Evolutionary conservation across 2,113 vertebrate genomes (phyloP).

Genomic region (Sphaerodactylus townsendi): DNA sequence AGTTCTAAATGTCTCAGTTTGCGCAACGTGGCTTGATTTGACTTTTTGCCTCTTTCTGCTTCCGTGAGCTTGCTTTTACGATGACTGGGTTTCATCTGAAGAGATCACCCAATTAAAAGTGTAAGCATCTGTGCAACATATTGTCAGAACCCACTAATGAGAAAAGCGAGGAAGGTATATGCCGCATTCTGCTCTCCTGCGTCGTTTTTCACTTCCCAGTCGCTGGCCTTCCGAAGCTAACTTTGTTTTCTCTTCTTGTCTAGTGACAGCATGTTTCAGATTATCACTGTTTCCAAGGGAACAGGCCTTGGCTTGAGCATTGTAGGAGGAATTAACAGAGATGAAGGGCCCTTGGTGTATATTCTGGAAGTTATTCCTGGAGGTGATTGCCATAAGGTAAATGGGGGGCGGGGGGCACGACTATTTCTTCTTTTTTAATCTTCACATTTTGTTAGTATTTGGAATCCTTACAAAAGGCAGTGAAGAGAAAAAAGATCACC

Average conservation of each 20-base stretch:
- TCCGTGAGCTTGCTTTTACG: not conserved
- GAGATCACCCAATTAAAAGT: not conserved
- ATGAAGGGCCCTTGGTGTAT: constrained; percentile 91
- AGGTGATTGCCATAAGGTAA: constrained; percentile 93
- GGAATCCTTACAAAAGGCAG: no score
- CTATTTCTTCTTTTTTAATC: no score
- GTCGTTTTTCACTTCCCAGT: not conserved
- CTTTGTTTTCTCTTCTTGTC: constrained; percentile 48
- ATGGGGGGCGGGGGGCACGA: constrained; percentile 14
- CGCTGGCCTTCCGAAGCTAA: constrained; percentile 48
- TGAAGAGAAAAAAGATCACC: no score
- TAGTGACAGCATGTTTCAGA: constrained; percentile 84
- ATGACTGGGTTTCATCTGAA: not conserved
- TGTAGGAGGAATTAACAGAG: constrained; percentile 86
- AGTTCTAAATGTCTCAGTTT: not conserved
- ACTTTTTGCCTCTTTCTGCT: not conserved
- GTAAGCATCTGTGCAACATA: fast-evolving
- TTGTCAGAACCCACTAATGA: not conserved
- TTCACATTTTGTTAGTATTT: no score
- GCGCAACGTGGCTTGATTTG: not conserved
- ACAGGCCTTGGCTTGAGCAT: constrained; percentile 87
- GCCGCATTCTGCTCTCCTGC: not conserved
- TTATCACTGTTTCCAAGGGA: constrained; percentile 88
- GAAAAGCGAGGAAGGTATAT: not conserved
- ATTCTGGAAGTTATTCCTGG: constrained; percentile 90